Conservation (phyloP, 1,140 invertebrate species). For the Macrosteles quadrilineatus region DNA sequence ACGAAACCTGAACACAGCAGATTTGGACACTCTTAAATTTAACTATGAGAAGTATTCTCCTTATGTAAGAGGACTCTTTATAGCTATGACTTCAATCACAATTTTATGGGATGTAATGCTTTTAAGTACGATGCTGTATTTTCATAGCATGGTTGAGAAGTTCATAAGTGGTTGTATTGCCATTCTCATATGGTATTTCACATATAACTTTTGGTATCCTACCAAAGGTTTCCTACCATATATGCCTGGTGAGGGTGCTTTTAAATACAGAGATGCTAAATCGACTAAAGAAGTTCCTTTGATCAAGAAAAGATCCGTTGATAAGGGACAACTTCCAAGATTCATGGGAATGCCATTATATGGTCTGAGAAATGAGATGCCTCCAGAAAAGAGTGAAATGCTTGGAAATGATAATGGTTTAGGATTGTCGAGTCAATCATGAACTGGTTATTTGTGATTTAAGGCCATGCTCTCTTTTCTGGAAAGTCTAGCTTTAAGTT, state of each 20-base stretch:
- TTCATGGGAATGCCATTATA: conserved; percentile 82
- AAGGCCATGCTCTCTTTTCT: too few species aligned
- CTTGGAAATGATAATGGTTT: conserved; percentile 19
- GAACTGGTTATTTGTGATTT: too few species aligned
- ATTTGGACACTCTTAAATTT: conserved; percentile 69
- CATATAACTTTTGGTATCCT: conserved; percentile 82
- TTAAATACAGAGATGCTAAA: conserved; percentile 71
- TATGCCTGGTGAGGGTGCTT: conserved; percentile 74
- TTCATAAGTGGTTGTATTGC: conserved; percentile 84
- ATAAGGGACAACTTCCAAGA: conserved; percentile 53
- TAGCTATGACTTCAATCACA: conserved; percentile 75
- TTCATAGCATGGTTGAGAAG: conserved; percentile 95
- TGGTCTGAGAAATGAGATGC: conserved; percentile 34
- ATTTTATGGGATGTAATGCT: conserved; percentile 95
- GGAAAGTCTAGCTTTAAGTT: too few species aligned
- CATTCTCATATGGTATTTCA: conserved; percentile 87
- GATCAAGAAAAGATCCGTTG: conserved; percentile 40
- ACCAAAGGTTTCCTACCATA: conserved; percentile 61
- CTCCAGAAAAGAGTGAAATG: conserved; percentile 21
- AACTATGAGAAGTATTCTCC: conserved; percentile 78
- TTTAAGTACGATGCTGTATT: conserved; percentile 87
- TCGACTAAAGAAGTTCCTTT: conserved; percentile 39
- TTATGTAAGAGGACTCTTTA: conserved; percentile 77
- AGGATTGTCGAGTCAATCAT: neutral
- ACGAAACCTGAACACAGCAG: conserved; percentile 60